phyloP scores from a whole-genome alignment of 2,888 invertebrate genomes.

The Ellobium chinense region DNA sequence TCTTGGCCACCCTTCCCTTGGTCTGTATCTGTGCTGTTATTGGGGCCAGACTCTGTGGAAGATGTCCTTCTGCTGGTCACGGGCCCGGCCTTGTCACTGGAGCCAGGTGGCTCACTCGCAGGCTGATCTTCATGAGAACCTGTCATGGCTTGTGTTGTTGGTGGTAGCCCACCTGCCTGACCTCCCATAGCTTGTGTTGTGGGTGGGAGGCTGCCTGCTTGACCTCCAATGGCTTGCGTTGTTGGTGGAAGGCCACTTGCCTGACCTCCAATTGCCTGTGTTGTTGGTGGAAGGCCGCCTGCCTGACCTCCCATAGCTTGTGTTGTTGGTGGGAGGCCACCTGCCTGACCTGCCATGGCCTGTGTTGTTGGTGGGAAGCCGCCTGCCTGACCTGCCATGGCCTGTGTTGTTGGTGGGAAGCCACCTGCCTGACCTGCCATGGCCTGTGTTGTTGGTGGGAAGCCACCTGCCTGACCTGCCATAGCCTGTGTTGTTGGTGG shows the following conservation, averaged over 20 bases:
- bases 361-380: too few relatives aligned
- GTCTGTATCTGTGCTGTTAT: neutral
- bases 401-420: too few relatives aligned
- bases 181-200: too few relatives aligned
- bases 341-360: too few relatives aligned
- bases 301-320: neutral
- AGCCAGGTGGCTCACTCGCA: neutral
- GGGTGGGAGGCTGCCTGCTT: too few relatives aligned
- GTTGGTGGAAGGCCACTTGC: neutral
- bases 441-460: neutral
- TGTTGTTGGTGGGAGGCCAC: too few relatives aligned
- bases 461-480: neutral
- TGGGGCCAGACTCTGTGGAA: neutral
- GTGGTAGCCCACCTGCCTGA: neutral
- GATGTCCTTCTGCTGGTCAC: neutral
- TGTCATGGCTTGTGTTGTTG: neutral
- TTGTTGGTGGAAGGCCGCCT: neutral
- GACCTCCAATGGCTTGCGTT: too few relatives aligned
- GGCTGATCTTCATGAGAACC: neutral
- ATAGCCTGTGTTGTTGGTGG: too few relatives aligned
- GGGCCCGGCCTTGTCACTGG: neutral
- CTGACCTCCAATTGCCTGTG: too few relatives aligned
- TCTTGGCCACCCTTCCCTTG: neutral
- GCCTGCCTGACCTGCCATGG: too few relatives aligned
- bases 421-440: too few relatives aligned